Percentiles rank a stretch among this genome's conserved stretches.
Evolutionary conservation across 2,888 invertebrate genomes (phyloP).

Genomic region (Sphaerophoria taeniata): DNA sequence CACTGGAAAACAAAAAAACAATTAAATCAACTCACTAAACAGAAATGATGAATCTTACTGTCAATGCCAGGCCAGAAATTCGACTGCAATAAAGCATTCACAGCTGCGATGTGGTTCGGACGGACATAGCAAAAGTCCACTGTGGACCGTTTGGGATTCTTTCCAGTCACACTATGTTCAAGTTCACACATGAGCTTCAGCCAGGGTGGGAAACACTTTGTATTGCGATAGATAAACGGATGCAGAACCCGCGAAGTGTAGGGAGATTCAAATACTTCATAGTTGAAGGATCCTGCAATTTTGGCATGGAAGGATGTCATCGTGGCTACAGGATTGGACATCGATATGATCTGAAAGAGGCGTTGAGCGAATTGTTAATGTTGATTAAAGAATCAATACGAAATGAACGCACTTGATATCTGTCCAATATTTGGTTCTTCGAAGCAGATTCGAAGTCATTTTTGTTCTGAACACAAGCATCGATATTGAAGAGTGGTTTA

Average conservation of each 20-base stretch:
- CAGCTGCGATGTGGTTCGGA: slow-evolving; percentile 93
- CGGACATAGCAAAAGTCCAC: slow-evolving; percentile 94
- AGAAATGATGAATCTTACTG: slow-evolving; percentile 84
- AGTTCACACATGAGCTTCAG: slow-evolving; percentile 85
- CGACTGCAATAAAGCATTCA: slow-evolving; percentile 91
- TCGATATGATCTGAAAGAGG: slow-evolving; percentile 77
- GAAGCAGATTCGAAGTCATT: background rate
- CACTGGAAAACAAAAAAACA: slow-evolving; percentile 84
- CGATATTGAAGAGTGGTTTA: slow-evolving; percentile 85
- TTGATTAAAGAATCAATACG: background rate
- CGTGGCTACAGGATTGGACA: slow-evolving; percentile 75
- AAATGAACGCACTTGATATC: slow-evolving; percentile 78
- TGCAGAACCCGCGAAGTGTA: slow-evolving; percentile 89
- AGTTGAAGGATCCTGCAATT: slow-evolving; percentile 84
- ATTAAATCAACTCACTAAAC: too few species aligned
- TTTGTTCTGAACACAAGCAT: slow-evolving; percentile 78
- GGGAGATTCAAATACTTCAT: slow-evolving; percentile 86
- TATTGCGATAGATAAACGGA: slow-evolving; percentile 92
- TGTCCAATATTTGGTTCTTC: slow-evolving; percentile 79
- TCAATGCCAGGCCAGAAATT: slow-evolving; percentile 97
- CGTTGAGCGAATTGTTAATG: background rate
- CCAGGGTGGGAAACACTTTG: slow-evolving; percentile 87
- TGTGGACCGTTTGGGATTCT: slow-evolving; percentile 84
- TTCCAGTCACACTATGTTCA: slow-evolving; percentile 81
- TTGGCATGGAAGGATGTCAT: slow-evolving; percentile 82